Evolutionary conservation across 2,888 invertebrate genomes (phyloP), one percentile per base, ranked within the genome.

Genomic region (Orgyia antiqua): DNA sequence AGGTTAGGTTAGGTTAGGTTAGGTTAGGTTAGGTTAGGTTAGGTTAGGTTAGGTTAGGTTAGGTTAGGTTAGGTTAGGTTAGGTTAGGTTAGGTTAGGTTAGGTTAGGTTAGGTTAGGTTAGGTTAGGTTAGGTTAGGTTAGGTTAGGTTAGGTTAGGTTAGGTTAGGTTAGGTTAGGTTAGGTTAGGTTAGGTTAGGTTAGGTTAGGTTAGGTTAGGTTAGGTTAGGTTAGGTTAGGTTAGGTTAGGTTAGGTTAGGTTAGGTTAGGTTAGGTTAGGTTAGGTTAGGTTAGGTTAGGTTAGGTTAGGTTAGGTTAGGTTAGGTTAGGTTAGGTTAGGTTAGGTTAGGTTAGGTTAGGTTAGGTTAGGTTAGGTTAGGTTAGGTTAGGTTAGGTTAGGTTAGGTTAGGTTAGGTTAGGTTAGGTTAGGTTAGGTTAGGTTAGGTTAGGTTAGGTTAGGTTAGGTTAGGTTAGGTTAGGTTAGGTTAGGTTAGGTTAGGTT

Each of bases 211-310:
- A 31, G 35, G 30, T 35, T 27, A 35, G 30, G 30, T 35, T 35
- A 39, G 42, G 42, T 39, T 43, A 36, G 42, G 36, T 42, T 36
- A 20, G 31, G 31, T 35, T 35, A 35, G 35, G 35, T 35, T 35
- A 35, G 35, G 35, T 35, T 35, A 31, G 31, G 36, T 31, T 34
- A 30, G 34, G 29, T 34, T 29, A 30, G 29, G 29, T 29, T 29
- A 29, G 29, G 29, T 29, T 29, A 29, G 29, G 31, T 31, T 31
- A 31, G 31, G 31, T 31, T 31, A 31, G 31, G 31, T 29, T 29
- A 29, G 29, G 29, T 29, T 29, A 29, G 29, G 29, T 29, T 29
- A 29, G 29, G 29, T 29, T 29, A 29, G 29, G 29, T 29, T 29
- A 29, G 29, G 29, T 29, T 29, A 29, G 29, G 29, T 29, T 29